Base-by-base conservation (phyloP, 2,797 vertebrate species). In the Paratrypauchen microcephalus region DNA sequence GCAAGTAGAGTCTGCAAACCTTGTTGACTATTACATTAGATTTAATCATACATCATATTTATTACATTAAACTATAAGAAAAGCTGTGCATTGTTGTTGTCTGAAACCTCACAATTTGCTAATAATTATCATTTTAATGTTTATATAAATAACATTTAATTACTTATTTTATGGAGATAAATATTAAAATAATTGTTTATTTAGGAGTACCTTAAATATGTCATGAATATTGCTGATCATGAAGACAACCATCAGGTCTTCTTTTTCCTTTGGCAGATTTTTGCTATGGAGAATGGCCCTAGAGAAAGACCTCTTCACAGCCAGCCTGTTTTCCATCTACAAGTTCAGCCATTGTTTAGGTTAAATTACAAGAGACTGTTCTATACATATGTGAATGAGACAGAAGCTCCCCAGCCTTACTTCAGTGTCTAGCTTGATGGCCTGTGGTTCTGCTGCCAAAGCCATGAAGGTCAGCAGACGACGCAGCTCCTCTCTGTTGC, bases 201-300 rank as follows among this genome's bases (percentile, higher is more conserved):
- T 61, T 61, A 30, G 58, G 18, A 0, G 64, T 69, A 90, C 90
- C 95, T 97, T 98, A 72, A 99, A 95, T 23, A 97, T 93, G 41
- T 97, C 96, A 81, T 92, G 92, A 66, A 95, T 92, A 83, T 97
- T 95, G 88, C 97, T 96, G 65, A 99, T 91, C 78, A 99, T 94
- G 83, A 99, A 99, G 65, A 96, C 89, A 73, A 99, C 83, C 57
- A 99, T 86, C 64, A 99, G 94, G 62, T 98, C 96, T 57, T 95
- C 94, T 65, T 95, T 95, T 62, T 95, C 96, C 87, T 93, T 97
- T 18, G 95, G 92, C 59, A 97, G 86, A 73, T 80, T 89, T 88
- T 93, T 97, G 77, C 92, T 94, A 87, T 93, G 93, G 76, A 98
- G 88, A 65, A 99, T 83, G 0, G 95, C 95, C 89, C 92, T 94